Percentiles rank a stretch among this genome's conserved stretches.
These are phyloP conservation scores for Drosophila sturtevanti DNA, from an alignment of 1,140 invertebrate species.

Conservation along the genomic window DNA sequence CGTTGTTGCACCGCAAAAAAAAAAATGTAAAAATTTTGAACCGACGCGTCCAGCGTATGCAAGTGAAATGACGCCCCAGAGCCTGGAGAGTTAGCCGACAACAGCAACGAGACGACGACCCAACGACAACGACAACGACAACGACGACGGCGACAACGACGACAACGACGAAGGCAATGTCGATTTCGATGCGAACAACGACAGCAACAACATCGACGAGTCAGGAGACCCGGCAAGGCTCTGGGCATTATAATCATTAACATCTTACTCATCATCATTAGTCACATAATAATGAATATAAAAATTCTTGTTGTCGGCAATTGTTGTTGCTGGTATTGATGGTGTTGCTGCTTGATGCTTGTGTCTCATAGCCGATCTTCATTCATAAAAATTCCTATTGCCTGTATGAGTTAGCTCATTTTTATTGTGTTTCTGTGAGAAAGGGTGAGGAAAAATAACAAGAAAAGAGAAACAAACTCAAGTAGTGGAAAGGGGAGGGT, in stretches of 20 bases:
- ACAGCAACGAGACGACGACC: conserved; percentile 1
- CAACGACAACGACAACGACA: neutral
- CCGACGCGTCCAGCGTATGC: conserved; percentile 75
- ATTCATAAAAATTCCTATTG: conserved; percentile 1
- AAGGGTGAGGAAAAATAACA: too few relatives aligned
- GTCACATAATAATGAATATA: conserved; percentile 17
- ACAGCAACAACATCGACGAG: neutral
- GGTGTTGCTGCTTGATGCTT: conserved; percentile 23
- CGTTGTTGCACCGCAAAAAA: conserved; percentile 7
- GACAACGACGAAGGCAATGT: neutral
- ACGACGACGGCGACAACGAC: neutral
- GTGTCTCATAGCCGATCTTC: neutral
- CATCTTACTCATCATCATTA: neutral
- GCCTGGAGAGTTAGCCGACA: conserved; percentile 19
- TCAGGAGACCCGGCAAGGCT: neutral
- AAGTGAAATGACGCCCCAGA: conserved; percentile 62
- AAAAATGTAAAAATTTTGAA: conserved; percentile 54
- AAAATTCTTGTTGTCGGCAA: neutral
- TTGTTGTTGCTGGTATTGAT: conserved; percentile 12
- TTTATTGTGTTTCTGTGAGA: neutral
- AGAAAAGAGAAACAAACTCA: neutral
- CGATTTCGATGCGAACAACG: neutral
- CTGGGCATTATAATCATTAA: conserved; percentile 42
- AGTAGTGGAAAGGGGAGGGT: neutral
- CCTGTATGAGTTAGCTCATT: neutral